phyloP scores from a whole-genome alignment of 2,113 vertebrate species.

The Gnathochromis pfefferi region DNA sequence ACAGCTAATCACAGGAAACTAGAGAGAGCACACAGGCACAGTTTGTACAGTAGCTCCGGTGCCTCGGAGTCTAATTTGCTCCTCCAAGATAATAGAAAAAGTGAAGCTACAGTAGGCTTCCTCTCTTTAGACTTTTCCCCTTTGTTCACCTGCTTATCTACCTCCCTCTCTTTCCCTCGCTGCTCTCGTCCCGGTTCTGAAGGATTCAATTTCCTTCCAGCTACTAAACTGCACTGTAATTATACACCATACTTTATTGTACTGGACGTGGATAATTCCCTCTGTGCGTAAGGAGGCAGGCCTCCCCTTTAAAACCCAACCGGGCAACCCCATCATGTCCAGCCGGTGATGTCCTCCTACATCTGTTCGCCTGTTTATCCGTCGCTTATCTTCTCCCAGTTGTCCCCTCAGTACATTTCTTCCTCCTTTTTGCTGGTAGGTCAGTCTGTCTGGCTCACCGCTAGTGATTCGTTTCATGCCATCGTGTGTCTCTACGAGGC shows the following conservation, averaged over 20 bases:
- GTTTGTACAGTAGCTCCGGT: neutral
- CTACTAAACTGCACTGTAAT: constrained; percentile 45
- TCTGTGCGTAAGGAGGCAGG: neutral
- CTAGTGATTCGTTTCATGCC: constrained; percentile 9
- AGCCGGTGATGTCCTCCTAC: neutral
- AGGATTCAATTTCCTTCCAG: constrained; percentile 39
- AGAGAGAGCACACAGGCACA: neutral
- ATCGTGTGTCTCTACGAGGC: constrained; percentile 2
- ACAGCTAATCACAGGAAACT: constrained; percentile 25
- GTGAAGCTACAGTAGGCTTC: neutral
- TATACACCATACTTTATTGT: constrained; percentile 40
- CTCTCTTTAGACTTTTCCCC: constrained; percentile 19
- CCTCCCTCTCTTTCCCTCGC: neutral
- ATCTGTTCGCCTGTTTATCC: constrained; percentile 10
- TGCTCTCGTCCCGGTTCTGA: neutral
- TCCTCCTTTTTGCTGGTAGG: neutral
- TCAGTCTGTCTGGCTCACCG: neutral
- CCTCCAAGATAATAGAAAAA: constrained; percentile 27
- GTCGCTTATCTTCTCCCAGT: neutral
- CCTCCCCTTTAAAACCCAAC: neutral
- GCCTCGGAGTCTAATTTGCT: constrained; percentile 25
- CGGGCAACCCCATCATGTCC: neutral
- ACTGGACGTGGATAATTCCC: constrained; percentile 22
- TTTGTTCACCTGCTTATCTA: constrained; percentile 50
- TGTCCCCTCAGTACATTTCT: neutral